Evolutionary conservation across 2,113 vertebrate genomes (phyloP).

Genomic region (Aptenodytes forsteri): DNA sequence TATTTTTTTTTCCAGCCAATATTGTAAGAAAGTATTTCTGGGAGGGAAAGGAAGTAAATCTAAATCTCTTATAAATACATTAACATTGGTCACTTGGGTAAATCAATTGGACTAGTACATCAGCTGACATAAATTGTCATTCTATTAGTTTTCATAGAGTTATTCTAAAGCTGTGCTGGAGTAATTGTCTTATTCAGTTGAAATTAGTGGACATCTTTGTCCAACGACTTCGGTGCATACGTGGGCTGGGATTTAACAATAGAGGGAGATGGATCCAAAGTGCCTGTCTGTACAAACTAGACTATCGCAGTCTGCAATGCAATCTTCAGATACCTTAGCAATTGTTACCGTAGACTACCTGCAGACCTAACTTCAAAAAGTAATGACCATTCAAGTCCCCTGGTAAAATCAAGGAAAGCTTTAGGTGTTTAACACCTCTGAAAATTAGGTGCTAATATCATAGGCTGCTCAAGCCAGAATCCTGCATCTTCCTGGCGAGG

Average conservation of each 20-base stretch:
- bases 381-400: not conserved
- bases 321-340: not conserved
- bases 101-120: not conserved
- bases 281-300: not conserved
- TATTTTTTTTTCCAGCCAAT: not conserved
- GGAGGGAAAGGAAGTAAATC: not conserved
- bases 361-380: not conserved
- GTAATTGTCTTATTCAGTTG: not conserved
- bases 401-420: not conserved
- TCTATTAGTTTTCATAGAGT: not conserved
- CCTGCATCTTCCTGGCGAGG: not conserved
- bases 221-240: accelerated
- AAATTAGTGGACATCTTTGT: not conserved
- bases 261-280: not conserved
- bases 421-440: not conserved
- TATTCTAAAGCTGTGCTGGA: not conserved
- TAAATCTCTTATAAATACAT: not conserved
- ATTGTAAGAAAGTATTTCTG: not conserved
- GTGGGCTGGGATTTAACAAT: not conserved
- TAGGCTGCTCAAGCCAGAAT: not conserved
- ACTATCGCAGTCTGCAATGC: not conserved
- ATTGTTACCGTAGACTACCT: not conserved
- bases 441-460: not conserved
- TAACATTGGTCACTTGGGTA: not conserved
- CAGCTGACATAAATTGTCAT: not conserved